Base-by-base conservation (phyloP, 1,140 invertebrate species). In the Hyphantria cunea region DNA sequence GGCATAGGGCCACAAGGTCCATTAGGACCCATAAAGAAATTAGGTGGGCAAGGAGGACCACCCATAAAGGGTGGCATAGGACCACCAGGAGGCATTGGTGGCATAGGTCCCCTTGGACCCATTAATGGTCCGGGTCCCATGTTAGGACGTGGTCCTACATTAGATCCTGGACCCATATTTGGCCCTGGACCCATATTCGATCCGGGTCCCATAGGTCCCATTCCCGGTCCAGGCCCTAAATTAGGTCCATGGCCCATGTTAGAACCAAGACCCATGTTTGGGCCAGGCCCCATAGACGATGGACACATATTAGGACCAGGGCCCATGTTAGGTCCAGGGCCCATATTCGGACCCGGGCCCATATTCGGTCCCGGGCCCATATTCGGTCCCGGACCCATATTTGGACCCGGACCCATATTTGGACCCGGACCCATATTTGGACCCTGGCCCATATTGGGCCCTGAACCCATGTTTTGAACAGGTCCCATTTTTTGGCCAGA, bases 1-100 rank as follows among this genome's bases (percentile, higher is more conserved):
- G 74, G 78, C 75, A 83, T 81, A 14, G 78, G 74, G 15, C 81
- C 79, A 33, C 44, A 56, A 25, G 79, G 79, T 75, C 80, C 76
- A 75, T 85, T 85, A 2, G 84, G 82, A 6, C 83, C 80, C 72
- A 83, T 84, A 41, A 86, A 84, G 53, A 75, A 84, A 58, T 84
- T 84, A 7, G 82, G 78, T 3, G 85, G 82, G 5, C 80, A 78
- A 45, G 81, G 78, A 6, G 85, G 84, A 5, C 80, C 80, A 45
- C 80, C 81, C 70, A 84, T 79, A 51, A 86, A 86, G 17, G 74
- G 71, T 11, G 74, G 74, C 66, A 74, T 76, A 9, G 64, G 69
- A 1, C 55, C 52, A 33, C 64, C 61, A 41, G 78, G 76, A 12
- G 77, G 76, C 64, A 74, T 73, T 11, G 69, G 70, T 9, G 74